Percentiles rank a stretch among this genome's conserved stretches.
These are phyloP conservation scores for Periophthalmus modestus DNA, from an alignment of 2,113 vertebrate species.

Conservation along the genomic window DNA sequence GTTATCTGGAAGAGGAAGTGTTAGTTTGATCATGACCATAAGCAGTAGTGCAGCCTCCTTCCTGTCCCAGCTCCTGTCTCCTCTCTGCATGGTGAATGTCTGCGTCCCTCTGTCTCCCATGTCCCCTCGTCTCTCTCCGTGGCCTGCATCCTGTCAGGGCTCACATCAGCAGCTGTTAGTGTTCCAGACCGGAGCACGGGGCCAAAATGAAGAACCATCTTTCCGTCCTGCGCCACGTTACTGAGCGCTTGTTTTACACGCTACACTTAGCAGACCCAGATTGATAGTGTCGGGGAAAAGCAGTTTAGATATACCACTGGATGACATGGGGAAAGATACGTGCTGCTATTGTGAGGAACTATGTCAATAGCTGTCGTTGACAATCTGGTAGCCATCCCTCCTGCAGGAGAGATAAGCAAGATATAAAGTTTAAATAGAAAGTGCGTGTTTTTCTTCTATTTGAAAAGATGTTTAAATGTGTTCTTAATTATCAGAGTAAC, in stretches of 20 bases:
- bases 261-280: constrained; percentile 47
- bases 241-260: constrained; percentile 43
- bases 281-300: constrained; percentile 34
- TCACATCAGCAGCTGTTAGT: constrained; percentile 63
- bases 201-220: constrained; percentile 49
- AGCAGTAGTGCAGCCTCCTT: constrained; percentile 36
- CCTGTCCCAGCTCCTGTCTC: constrained; percentile 21
- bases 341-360: constrained; percentile 12
- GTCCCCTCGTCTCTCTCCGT: constrained; percentile 27
- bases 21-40: constrained; percentile 6
- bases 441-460: neutral
- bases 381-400: constrained; percentile 19
- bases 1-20: constrained; percentile 1
- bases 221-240: constrained; percentile 46
- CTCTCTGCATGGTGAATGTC: constrained; percentile 28
- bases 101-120: constrained; percentile 38
- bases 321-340: constrained; percentile 19
- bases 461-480: neutral
- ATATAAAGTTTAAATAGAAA: neutral
- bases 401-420: constrained; percentile 3
- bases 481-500: neutral
- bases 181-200: constrained; percentile 45
- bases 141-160: constrained; percentile 52
- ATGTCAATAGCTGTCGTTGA: constrained; percentile 13
- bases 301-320: constrained; percentile 25